Evolutionary conservation across 2,888 invertebrate genomes (phyloP).

Genomic region (Griposia aprilina): DNA sequence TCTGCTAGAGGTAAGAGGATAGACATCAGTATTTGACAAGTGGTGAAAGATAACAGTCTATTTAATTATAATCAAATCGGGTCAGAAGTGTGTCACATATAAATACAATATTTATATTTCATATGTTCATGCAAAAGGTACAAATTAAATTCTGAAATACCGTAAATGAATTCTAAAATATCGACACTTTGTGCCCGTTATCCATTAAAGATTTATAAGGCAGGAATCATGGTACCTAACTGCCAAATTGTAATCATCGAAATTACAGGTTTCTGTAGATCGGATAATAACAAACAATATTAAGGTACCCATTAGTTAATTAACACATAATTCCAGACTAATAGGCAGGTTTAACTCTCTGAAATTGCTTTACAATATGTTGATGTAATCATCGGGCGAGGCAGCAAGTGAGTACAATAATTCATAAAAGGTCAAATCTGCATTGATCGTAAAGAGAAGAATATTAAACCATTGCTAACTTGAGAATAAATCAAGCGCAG

Average conservation of each 20-base stretch:
- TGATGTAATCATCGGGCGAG: constrained; percentile 51
- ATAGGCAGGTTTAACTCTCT: constrained; percentile 16
- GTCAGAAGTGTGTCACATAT: constrained; percentile 22
- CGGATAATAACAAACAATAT: constrained; percentile 21
- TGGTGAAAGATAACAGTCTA: constrained; percentile 9
- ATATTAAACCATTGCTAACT: constrained; percentile 61
- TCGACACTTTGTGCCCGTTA: constrained; percentile 9
- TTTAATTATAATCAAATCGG: constrained; percentile 27
- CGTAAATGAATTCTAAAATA: constrained; percentile 42
- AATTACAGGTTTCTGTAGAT: constrained; percentile 13
- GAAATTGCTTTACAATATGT: constrained; percentile 29
- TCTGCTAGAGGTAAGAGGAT: not conserved
- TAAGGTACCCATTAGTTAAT: constrained; percentile 12
- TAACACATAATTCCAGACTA: constrained; percentile 14
- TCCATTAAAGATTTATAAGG: constrained; percentile 20
- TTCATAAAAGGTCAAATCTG: constrained; percentile 59
- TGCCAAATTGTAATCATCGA: not conserved
- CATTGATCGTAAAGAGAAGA: constrained; percentile 49
- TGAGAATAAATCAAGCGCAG: constrained; percentile 57
- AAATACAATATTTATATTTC: constrained; percentile 31
- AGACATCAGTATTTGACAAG: not conserved
- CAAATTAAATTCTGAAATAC: constrained; percentile 45
- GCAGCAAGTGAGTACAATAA: constrained; percentile 20
- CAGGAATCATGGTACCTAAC: constrained; percentile 2
- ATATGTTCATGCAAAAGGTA: constrained; percentile 38